phyloP scores from a whole-genome alignment of 2,888 invertebrate species.

The Chloromyia formosa region DNA sequence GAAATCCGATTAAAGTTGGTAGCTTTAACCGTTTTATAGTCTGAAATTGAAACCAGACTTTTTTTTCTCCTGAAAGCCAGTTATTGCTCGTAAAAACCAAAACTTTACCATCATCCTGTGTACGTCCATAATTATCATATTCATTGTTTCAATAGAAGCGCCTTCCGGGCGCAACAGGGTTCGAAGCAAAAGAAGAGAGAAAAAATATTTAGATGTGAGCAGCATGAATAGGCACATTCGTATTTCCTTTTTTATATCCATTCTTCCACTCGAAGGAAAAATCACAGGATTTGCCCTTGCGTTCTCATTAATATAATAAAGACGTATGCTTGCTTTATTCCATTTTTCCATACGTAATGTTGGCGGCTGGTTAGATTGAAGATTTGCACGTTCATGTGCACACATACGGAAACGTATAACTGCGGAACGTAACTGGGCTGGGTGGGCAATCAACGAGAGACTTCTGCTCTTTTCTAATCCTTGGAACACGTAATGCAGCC shows the following conservation, averaged over 20 bases:
- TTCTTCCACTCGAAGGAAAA: not conserved
- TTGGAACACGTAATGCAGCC: too few species aligned
- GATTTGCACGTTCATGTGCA: too few species aligned
- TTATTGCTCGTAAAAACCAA: not conserved
- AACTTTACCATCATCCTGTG: not conserved
- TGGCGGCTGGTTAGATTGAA: not conserved
- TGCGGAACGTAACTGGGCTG: too few species aligned
- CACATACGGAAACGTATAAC: too few species aligned
- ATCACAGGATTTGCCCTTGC: not conserved
- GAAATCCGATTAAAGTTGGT: too few species aligned
- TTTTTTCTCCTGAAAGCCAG: too few species aligned
- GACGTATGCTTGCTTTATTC: not conserved
- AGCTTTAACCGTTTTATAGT: too few species aligned
- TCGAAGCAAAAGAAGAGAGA: not conserved
- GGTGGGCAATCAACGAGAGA: too few species aligned
- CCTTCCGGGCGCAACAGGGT: not conserved
- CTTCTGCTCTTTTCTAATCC: too few species aligned
- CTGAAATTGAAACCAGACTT: too few species aligned
- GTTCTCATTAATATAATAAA: not conserved
- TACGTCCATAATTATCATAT: not conserved
- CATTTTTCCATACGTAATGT: not conserved
- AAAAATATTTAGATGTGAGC: not conserved
- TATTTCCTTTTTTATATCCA: not conserved
- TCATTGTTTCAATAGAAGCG: not conserved
- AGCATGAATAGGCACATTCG: not conserved